These are phyloP conservation scores for Callyntrura sp. DNA, from an alignment of 2,888 invertebrate genomes.

Conservation along the genomic window DNA sequence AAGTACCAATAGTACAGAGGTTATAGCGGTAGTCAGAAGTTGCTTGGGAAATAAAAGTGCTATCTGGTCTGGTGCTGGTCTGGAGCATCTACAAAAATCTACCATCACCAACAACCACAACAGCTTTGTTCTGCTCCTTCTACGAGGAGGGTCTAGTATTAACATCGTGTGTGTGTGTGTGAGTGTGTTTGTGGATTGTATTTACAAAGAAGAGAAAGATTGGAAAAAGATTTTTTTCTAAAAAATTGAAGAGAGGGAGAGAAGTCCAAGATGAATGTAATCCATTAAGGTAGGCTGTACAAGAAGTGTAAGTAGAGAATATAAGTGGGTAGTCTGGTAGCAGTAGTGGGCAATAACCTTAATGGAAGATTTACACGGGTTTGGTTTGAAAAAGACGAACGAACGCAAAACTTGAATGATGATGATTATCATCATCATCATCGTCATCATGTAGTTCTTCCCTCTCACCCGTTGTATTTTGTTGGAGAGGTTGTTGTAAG, in stretches of 20 bases:
- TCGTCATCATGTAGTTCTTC: constrained; percentile 16
- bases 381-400: constrained; percentile 28
- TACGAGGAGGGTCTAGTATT: no score
- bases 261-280: constrained; percentile 72
- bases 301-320: constrained; percentile 30
- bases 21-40: not conserved
- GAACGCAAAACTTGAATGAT: not conserved
- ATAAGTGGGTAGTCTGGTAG: constrained; percentile 46
- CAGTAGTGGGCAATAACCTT: constrained; percentile 72
- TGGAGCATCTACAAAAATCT: constrained; percentile 45
- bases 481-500: constrained; percentile 41
- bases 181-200: not conserved
- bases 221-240: constrained; percentile 52
- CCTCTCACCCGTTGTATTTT: constrained; percentile 12
- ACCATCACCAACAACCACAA: not conserved
- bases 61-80: constrained; percentile 24
- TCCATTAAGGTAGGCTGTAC: constrained; percentile 70
- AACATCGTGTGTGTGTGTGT: not conserved
- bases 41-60: constrained; percentile 26
- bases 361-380: constrained; percentile 74
- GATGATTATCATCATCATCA: constrained; percentile 27
- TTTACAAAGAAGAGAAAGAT: constrained; percentile 55
- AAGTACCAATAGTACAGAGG: not conserved
- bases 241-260: constrained; percentile 50
- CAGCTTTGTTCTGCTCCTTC: not conserved